Conservation (phyloP, 2,797 vertebrate genomes). For the Hemibagrus guttatus region DNA sequence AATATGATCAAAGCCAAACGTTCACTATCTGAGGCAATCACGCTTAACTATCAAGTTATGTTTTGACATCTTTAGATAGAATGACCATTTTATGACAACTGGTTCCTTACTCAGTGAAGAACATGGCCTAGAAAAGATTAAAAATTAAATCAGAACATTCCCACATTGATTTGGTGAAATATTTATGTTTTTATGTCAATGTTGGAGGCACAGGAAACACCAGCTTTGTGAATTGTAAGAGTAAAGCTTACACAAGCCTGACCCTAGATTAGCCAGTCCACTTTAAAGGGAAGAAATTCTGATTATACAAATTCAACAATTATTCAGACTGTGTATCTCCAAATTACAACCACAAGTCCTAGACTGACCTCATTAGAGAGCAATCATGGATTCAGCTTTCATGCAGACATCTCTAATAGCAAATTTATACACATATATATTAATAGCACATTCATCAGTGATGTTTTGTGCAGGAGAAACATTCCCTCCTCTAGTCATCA, state of each 20-base stretch:
- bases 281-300: slow-evolving; percentile 6
- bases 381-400: slow-evolving; percentile 11
- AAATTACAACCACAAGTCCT: slow-evolving; percentile 8
- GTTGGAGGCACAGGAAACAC: background rate
- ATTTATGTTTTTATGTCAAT: background rate
- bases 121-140: background rate
- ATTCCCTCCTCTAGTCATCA: slow-evolving; percentile 39
- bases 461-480: slow-evolving; percentile 44
- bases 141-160: background rate
- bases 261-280: background rate
- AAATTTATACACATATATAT: slow-evolving; percentile 5
- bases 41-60: background rate
- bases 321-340: slow-evolving; percentile 3
- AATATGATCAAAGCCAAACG: background rate
- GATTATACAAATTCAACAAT: slow-evolving; percentile 1
- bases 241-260: background rate
- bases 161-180: background rate
- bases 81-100: background rate
- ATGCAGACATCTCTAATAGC: slow-evolving; percentile 14
- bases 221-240: background rate
- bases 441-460: slow-evolving; percentile 25
- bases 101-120: background rate
- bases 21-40: background rate
- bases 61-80: background rate
- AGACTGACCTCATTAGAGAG: slow-evolving; percentile 14